A percentile compares a stretch with the other conserved stretches of the same genome.
phyloP scores from a whole-genome alignment of 2,888 invertebrate genomes.

The Hypselothyrea guttata region DNA sequence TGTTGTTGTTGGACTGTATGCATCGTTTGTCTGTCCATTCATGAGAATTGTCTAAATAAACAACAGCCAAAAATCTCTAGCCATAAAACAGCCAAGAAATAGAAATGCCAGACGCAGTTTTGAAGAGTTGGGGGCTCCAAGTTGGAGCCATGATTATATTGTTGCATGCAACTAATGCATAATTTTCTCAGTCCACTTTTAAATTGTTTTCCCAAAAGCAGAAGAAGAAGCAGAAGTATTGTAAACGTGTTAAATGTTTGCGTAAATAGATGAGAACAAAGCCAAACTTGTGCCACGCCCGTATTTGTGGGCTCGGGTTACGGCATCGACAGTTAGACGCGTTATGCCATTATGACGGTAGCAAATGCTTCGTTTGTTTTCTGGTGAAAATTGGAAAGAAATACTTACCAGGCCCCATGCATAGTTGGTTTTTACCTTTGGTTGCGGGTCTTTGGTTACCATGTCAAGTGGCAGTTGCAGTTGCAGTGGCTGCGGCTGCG shows the following conservation, averaged over 20 bases:
- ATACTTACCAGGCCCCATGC: constrained; percentile 18
- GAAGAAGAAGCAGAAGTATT: constrained; percentile 1
- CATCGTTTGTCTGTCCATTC: constrained; percentile 40
- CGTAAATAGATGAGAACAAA: constrained; percentile 64
- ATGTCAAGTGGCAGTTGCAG: constrained; percentile 63
- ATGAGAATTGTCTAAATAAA: constrained; percentile 69
- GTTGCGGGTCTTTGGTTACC: constrained; percentile 67
- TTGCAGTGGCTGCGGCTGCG: constrained; percentile 27
- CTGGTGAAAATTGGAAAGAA: constrained; percentile 31
- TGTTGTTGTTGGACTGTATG: constrained; percentile 25
- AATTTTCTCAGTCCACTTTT: constrained; percentile 44
- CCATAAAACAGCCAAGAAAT: constrained; percentile 52
- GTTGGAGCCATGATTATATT: constrained; percentile 33
- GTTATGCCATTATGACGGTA: constrained; percentile 43
- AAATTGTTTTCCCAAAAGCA: constrained; percentile 32
- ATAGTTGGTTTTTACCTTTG: constrained; percentile 46
- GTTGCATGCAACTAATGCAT: constrained; percentile 64
- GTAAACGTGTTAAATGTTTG: constrained; percentile 76
- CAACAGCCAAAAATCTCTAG: constrained; percentile 31
- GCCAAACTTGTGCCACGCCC: constrained; percentile 41
- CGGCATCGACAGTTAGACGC: constrained; percentile 33
- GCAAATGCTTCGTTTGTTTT: constrained; percentile 66
- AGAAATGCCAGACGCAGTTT: constrained; percentile 41
- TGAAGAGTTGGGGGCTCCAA: neutral
- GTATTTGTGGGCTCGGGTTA: constrained; percentile 38